Evolutionary conservation across 2,888 invertebrate species (phyloP), one percentile per base, ranked within the genome.

Genomic region (Heliconius hortense): DNA sequence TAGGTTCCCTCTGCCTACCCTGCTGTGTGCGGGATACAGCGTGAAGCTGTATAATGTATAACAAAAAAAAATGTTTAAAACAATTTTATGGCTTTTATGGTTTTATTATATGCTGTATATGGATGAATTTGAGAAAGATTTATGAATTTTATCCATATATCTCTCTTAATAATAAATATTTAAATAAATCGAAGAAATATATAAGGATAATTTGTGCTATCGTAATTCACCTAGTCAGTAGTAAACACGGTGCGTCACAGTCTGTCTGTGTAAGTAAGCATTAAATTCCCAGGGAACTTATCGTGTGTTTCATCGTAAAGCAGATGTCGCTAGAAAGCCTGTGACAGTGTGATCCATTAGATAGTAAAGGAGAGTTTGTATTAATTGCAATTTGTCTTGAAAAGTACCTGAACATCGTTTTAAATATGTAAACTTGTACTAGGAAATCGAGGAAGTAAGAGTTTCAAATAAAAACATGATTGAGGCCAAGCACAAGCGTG

Each of bases 251-350:
- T 82, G 76, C 63, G 71, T 67, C 67, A n/a, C n/a, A 60, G 69
- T 77, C 78, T 69, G 53, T 56, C 28, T 74, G 77, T 75, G 56
- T 73, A 72, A 79, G 80, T 73, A 72, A 79, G 79, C 80, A 81
- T 80, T 81, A 82, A 80, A 82, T 82, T 82, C 80, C 79, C 81
- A 82, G 80, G 76, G 74, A 80, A 79, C 71, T 73, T 86, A 88
- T 88, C 87, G 82, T 81, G 82, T 80, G 82, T 85, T 85, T 82
- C 81, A 89, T 88, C 87, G 82, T 80, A 78, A 78, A 85, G 86
- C 86, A 89, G 87, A 88, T 88, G 88, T 87, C 84, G 83, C 84
- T 85, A 83, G 88, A 90, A 88, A 89, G 89, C 83, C 84, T 80
- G 81, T 78, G 84, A 83, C 84, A 81, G 80, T 79, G 82, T 81